phyloP scores from a whole-genome alignment of 2,888 invertebrate genomes.

The Coleophora flavipennella region DNA sequence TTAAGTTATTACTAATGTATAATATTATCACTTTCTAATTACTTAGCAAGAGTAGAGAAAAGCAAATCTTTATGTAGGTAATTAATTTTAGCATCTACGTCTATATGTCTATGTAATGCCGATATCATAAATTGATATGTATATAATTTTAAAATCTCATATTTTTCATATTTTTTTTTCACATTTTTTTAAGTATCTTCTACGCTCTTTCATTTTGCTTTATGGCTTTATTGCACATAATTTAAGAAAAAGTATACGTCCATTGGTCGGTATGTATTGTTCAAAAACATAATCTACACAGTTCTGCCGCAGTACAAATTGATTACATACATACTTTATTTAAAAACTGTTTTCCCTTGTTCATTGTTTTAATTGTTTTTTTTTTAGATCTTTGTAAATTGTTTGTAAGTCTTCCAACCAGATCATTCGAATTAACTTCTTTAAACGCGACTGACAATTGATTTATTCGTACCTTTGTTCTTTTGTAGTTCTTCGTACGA shows the following conservation, averaged over 20 bases:
- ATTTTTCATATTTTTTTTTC: too few relatives aligned
- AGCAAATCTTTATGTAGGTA: constrained; percentile 22
- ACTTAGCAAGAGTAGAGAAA: constrained; percentile 18
- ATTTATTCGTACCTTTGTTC: too few relatives aligned
- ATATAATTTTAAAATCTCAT: too few relatives aligned
- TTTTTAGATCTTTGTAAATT: not conserved
- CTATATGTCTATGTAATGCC: too few relatives aligned
- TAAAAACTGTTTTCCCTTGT: not conserved
- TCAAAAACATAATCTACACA: constrained; percentile 20
- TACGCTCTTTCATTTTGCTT: constrained; percentile 41
- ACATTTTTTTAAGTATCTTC: constrained; percentile 23
- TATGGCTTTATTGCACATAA: constrained; percentile 43
- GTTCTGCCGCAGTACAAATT: constrained; percentile 31
- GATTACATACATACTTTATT: not conserved
- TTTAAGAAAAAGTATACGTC: constrained; percentile 3
- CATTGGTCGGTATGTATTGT: constrained; percentile 17
- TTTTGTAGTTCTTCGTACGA: too few relatives aligned
- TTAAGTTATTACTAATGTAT: too few relatives aligned
- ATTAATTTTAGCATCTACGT: constrained; percentile 21
- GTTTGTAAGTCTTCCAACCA: too few relatives aligned
- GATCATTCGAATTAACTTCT: too few relatives aligned
- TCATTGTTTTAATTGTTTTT: not conserved
- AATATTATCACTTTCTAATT: too few relatives aligned
- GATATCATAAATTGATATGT: too few relatives aligned
- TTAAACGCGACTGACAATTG: too few relatives aligned